Evolutionary conservation across 2,888 invertebrate species (phyloP), one percentile per base, ranked within the genome.

Genomic region (Hipparchia semele): DNA sequence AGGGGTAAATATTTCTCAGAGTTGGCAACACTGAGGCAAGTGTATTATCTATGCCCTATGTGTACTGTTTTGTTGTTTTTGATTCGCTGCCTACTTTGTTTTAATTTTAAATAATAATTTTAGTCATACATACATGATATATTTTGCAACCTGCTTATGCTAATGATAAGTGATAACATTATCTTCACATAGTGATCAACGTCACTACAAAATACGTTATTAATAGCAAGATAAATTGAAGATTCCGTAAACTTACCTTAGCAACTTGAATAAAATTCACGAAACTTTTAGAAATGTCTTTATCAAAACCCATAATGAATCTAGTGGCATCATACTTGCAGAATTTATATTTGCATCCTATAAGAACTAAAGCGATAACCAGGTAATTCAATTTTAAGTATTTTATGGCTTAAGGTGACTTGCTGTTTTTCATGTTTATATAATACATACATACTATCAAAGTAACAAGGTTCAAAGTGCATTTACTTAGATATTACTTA

Each of bases 361-460:
- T 97, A 70, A 95, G 95, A 84, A 98, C 97, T 1, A 97, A 97
- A 93, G 96, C 97, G 56, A 89, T 97, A 70, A 97, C 96, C 73
- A 97, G 97, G 97, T 97, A 94, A 94, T 89, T 73, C 12, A 6
- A 9, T 58, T 60, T 58, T n/a, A 68, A 23, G 12, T 49, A 53
- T 53, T 65, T 65, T 65, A 53, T 53, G 23, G 9, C 8, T 7
- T 59, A 58, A 13, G 7, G 59, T 68, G 68, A 68, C 58, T 67
- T 67, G 46, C 46, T 56, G 8, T 45, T 67, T 56, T 8, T 7
- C 7, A 45, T 56, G 67, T 66, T 64, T 12, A 61, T 9, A 46
- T 62, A 62, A 62, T 62, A n/a, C 13, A 49, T n/a, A n/a, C 6
- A 4, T 46, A 46, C 6, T 46, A 49, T 1, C 6, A 6, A 49